phyloP scores from a whole-genome alignment of 1,140 invertebrate genomes.

The silkworm (Bombyx mori) region DNA sequence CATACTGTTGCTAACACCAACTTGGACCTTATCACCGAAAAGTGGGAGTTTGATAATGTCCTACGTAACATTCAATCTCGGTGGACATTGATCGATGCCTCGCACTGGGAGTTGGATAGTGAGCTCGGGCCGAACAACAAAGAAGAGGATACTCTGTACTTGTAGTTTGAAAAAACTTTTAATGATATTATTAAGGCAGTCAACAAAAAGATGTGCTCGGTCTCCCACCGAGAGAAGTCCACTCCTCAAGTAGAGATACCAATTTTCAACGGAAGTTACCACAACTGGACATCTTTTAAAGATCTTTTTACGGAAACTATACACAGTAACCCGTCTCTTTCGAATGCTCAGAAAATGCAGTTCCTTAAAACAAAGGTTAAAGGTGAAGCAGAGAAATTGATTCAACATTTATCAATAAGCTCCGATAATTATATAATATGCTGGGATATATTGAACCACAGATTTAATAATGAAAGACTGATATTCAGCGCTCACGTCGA shows the following conservation, averaged over 20 bases:
- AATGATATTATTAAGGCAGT: slow-evolving; percentile 3
- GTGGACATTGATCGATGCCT: slow-evolving; percentile 5
- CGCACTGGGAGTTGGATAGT: slow-evolving; percentile 10
- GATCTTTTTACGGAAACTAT: slow-evolving; percentile 11
- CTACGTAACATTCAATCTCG: background rate
- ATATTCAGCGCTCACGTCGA: slow-evolving; percentile 9
- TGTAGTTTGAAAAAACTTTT: slow-evolving; percentile 5
- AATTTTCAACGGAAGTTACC: slow-evolving; percentile 6
- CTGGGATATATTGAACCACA: slow-evolving; percentile 7
- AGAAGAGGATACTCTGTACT: slow-evolving; percentile 2
- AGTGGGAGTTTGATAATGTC: slow-evolving; percentile 10
- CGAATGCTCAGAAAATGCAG: slow-evolving; percentile 5
- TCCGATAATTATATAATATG: slow-evolving; percentile 1
- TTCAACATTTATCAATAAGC: slow-evolving; percentile 1
- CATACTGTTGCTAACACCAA: slow-evolving; percentile 5
- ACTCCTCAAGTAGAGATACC: slow-evolving; percentile 8
- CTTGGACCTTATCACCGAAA: slow-evolving; percentile 4
- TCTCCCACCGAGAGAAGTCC: slow-evolving; percentile 5
- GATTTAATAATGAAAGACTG: slow-evolving; percentile 4
- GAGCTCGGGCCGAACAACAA: background rate
- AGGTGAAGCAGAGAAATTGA: background rate
- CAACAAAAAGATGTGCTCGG: slow-evolving; percentile 6
- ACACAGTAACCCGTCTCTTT: slow-evolving; percentile 7
- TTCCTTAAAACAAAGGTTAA: slow-evolving; percentile 4
- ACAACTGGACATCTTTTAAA: slow-evolving; percentile 9